A percentile compares a stretch with the other conserved stretches of the same genome.
These are phyloP conservation scores for Bradypodion pumilum DNA, from an alignment of 2,797 vertebrate species.

Conservation along the genomic window DNA sequence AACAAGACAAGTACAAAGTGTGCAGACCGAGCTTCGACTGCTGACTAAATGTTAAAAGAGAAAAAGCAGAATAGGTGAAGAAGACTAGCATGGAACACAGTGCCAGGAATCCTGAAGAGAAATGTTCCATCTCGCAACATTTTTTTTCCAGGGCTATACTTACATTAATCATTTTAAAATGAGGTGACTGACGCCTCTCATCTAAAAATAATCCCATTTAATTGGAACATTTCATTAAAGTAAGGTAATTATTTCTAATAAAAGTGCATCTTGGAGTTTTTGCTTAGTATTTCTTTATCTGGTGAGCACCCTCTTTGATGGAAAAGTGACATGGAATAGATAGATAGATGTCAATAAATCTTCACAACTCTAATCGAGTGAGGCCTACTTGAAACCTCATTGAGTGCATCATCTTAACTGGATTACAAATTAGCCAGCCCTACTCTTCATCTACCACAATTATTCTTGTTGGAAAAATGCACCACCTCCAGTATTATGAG, in stretches of 20 bases:
- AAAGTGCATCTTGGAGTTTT: not conserved
- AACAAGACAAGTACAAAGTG: not conserved
- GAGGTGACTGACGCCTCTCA: not conserved
- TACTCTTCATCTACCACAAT: not conserved
- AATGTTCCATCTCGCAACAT: not conserved
- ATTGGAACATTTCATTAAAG: not conserved
- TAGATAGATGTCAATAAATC: no score
- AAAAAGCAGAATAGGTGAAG: not conserved
- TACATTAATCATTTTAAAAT: not conserved
- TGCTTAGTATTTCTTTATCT: no score
- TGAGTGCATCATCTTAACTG: not conserved
- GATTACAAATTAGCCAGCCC: not conserved
- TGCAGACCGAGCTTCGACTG: not conserved
- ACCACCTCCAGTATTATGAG: not conserved
- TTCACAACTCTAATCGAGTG: not conserved
- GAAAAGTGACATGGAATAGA: no score
- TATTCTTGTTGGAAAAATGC: not conserved
- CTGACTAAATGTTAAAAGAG: not conserved
- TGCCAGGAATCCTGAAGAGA: not conserved
- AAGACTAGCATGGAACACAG: no score
- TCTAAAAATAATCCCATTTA: not conserved
- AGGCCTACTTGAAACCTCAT: not conserved
- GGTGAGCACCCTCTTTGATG: no score
- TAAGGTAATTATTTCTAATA: not conserved
- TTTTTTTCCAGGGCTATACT: not conserved